Evolutionary conservation across 2,888 invertebrate genomes (phyloP).

Genomic region (Hypercompe scribonia): DNA sequence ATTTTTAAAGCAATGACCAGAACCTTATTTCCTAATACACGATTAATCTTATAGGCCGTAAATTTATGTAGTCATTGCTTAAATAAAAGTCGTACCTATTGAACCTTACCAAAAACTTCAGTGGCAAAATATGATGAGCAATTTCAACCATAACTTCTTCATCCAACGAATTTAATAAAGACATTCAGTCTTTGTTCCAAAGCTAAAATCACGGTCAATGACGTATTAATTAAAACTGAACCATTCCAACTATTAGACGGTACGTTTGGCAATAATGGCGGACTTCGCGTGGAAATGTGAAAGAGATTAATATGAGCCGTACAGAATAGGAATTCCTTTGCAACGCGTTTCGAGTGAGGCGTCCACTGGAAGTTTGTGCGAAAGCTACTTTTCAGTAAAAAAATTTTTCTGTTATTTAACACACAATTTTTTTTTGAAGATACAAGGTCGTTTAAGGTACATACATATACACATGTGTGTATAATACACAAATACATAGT

Average conservation of each 20-base stretch:
- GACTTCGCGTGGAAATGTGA: constrained; percentile 71
- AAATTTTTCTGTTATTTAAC: neutral
- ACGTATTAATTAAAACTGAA: constrained; percentile 74
- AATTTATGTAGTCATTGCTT: neutral
- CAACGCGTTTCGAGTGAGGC: constrained; percentile 58
- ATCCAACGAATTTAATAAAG: constrained; percentile 11
- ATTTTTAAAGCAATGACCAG: no score
- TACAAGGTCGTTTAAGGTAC: neutral
- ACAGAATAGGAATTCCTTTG: constrained; percentile 74
- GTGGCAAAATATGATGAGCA: neutral
- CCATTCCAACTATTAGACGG: constrained; percentile 72
- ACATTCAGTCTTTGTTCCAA: constrained; percentile 1
- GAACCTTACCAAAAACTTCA: neutral
- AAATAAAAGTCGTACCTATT: neutral
- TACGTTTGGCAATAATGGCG: constrained; percentile 68
- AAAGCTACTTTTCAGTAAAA: constrained; percentile 5
- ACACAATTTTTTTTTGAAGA: neutral
- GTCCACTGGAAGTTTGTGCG: constrained; percentile 39
- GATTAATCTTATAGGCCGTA: neutral
- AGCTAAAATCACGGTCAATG: constrained; percentile 50
- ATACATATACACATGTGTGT: no score
- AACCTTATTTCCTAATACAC: neutral
- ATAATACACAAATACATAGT: no score
- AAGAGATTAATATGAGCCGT: constrained; percentile 80
- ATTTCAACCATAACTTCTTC: constrained; percentile 12